Evolutionary conservation across 2,888 invertebrate species (phyloP), one percentile per base, ranked within the genome.

Genomic region (Pandemis corylana): DNA sequence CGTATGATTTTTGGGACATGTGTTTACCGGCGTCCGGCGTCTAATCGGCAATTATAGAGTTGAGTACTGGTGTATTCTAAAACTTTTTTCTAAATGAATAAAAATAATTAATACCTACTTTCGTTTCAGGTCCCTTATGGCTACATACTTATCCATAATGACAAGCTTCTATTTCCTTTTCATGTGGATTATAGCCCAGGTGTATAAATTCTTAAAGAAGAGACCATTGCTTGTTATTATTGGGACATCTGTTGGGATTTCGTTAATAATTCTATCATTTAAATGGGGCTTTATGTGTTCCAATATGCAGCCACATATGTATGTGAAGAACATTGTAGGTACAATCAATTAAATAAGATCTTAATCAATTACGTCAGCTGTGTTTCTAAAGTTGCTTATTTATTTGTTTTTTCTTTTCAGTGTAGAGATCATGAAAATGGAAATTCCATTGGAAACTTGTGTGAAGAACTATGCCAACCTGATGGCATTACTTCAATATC

Each of bases 361-460:
- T 15, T 13, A 51, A 51, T 51, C 28, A 7, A 13, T 51, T 7
- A n/a, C 5, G n/a, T 51, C n/a, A 15, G 6, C 51, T 51, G n/a
- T 51, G 13, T 51, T 51, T 13, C 2, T 51, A 6, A 51, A 51
- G 51, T 51, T 51, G n/a, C 13, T n/a, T 51, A n/a, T n/a, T 6
- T 51, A 4, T n/a, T 3, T 51, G 51, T 76, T 49, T 76, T 71
- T 70, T 77, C 20, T 81, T 95, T 93, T 79, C 90, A 96, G 96
- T 96, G 96, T 83, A 87, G 89, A 72, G 88, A 90, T 65, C 95
- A 96, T 84, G 88, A 89, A 72, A 90, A 92, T 76, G 95, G 95
- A 9, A 82, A 90, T 72, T 95, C 95, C 7, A 90, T 95, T 69
- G 96, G 96, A 51, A 95, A 95, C 76, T 85, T 96, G n/a, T 97